Percentiles rank a stretch among this genome's conserved stretches.
phyloP scores from a whole-genome alignment of 2,888 invertebrate species.

The Temnothorax rugatulus region DNA sequence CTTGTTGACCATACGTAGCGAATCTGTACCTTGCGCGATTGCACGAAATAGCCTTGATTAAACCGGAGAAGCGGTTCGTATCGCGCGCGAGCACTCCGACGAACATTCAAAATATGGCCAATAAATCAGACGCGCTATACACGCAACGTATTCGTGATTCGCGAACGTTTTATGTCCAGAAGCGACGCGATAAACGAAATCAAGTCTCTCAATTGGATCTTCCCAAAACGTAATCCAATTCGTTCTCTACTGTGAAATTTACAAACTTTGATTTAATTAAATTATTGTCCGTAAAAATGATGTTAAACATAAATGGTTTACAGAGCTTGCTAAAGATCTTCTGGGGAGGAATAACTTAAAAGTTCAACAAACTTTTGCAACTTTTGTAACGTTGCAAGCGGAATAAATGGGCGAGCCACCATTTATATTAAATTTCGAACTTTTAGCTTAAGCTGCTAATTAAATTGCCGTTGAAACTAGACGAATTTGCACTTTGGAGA shows the following conservation, averaged over 20 bases:
- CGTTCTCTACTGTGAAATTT: background rate
- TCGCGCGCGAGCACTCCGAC: background rate
- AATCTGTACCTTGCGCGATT: constrained; percentile 16
- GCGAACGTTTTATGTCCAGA: background rate
- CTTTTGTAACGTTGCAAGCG: background rate
- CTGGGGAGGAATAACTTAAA: background rate
- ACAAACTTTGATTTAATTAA: too few relatives aligned
- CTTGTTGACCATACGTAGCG: background rate
- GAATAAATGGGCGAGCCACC: background rate
- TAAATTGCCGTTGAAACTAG: background rate
- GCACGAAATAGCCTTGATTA: constrained; percentile 14
- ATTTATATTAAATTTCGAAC: background rate
- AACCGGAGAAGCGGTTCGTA: background rate
- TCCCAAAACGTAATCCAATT: background rate
- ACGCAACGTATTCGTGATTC: too few relatives aligned
- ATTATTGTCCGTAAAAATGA: background rate
- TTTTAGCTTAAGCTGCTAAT: background rate
- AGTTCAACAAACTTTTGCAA: background rate
- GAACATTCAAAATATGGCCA: background rate
- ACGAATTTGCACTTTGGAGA: background rate
- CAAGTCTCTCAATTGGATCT: background rate
- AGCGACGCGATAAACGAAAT: background rate
- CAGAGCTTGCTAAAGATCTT: background rate
- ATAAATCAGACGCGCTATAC: background rate
- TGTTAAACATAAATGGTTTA: background rate